Evolutionary conservation across 1,140 invertebrate species (phyloP).

Genomic region (Drosophila asahinai): DNA sequence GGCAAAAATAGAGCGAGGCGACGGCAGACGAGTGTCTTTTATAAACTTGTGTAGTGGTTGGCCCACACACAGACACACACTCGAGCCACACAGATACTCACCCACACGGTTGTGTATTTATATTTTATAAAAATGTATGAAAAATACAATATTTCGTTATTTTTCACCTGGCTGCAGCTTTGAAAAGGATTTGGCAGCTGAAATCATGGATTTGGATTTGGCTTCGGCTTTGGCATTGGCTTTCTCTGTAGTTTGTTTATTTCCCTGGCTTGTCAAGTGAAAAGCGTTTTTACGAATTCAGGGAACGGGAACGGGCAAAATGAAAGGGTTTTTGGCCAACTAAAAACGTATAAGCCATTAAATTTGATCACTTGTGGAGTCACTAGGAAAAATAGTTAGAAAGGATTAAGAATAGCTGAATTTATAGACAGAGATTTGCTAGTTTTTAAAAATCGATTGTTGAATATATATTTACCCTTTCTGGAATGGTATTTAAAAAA

Average conservation of each 20-base stretch:
- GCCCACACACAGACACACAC: background rate
- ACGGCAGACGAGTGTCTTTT: constrained; percentile 59
- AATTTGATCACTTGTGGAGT: constrained; percentile 15
- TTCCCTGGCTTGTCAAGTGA: constrained; percentile 58
- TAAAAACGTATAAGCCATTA: constrained; percentile 26
- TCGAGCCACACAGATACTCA: background rate
- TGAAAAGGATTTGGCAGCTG: constrained; percentile 73
- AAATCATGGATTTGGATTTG: constrained; percentile 74
- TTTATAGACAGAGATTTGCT: background rate
- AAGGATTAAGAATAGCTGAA: background rate
- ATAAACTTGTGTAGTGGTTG: constrained; percentile 55
- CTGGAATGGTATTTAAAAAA: background rate
- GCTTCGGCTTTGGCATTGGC: constrained; percentile 44
- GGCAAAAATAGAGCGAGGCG: constrained; percentile 4
- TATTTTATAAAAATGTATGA: constrained; percentile 60
- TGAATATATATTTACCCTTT: background rate
- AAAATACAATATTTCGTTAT: constrained; percentile 69
- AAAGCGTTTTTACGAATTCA: constrained; percentile 42
- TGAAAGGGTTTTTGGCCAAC: constrained; percentile 12
- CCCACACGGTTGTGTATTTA: constrained; percentile 34
- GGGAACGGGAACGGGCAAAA: background rate
- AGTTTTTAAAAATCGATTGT: background rate
- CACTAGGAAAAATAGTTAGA: background rate
- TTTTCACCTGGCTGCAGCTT: constrained; percentile 77
- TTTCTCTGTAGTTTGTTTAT: constrained; percentile 61